Evolutionary conservation across 2,888 invertebrate species (phyloP), one percentile per base, ranked within the genome.

Genomic region (Candidula unifasciata): DNA sequence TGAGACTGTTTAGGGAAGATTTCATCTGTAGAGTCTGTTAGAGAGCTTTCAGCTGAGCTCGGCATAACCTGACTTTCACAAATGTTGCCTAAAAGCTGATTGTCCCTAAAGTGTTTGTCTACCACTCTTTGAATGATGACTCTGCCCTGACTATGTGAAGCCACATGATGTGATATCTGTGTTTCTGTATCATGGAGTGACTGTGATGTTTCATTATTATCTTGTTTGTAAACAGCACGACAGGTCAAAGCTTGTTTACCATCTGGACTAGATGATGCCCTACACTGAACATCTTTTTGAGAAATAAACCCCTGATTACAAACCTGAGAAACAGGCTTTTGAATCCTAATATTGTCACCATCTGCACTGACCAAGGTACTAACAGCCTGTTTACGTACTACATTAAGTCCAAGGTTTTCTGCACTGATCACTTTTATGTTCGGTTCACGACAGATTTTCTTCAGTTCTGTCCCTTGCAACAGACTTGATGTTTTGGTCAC

Each of bases 401-500:
- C 6, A 18, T 16, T 33, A 3, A 30, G 16, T 54, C 1, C 21
- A 74, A 24, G 30, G 27, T 54, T 54, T 37, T 52, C 52, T 73
- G 52, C 44, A n/a, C 8, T 52, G 3, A n/a, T 18, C n/a, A 73
- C 27, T 33, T 74, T 54, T 13, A 21, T 24, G 1, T 54, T 18
- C 16, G 52, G 74, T 30, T 74, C 33, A 54, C 16, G 54, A 54
- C 30, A 2, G 52, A 54, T 54, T 54, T 52, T 74, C 54, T 33
- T 16, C 0, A 30, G 54, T 21, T 54, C 33, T 30, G 21, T 52
- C 54, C 54, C 6, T 21, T 52, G 54, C 27, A 74, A 30, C 18
- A 33, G 35, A 24, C 60, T 54, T 24, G 35, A n/a, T 60, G 78
- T 13, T 78, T 78, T 64, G 60, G 78, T 64, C n/a, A 78, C 21